These are phyloP conservation scores for Sesia apiformis DNA, from an alignment of 2,888 invertebrate genomes.

Conservation along the genomic window DNA sequence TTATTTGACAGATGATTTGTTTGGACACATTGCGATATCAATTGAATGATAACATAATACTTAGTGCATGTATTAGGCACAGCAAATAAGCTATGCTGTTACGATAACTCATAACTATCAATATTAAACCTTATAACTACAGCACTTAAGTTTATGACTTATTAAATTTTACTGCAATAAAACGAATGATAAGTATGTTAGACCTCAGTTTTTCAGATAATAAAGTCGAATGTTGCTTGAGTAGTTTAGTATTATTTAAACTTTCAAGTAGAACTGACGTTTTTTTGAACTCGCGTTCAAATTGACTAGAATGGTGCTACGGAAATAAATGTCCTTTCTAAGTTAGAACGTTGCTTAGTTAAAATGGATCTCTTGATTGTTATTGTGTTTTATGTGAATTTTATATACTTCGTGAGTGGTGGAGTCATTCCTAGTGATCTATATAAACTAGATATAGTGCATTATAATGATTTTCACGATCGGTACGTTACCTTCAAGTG, in stretches of 20 bases:
- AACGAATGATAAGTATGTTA: background rate
- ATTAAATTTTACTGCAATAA: background rate
- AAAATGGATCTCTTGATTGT: background rate
- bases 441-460: conserved; percentile 68
- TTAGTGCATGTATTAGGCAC: no score
- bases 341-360: conserved; percentile 7
- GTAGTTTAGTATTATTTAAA: conserved; percentile 9
- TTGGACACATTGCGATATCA: no score
- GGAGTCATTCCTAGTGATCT: conserved; percentile 27
- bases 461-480: conserved; percentile 72
- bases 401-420: conserved; percentile 16
- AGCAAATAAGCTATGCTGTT: no score
- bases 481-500: conserved; percentile 33
- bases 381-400: conserved; percentile 11
- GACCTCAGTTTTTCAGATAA: background rate
- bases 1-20: no score
- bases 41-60: no score
- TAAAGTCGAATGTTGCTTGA: background rate
- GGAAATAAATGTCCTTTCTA: conserved; percentile 8
- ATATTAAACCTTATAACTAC: background rate
- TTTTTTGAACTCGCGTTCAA: background rate
- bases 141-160: background rate
- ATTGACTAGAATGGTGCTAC: background rate
- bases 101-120: background rate
- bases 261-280: conserved; percentile 7